These are phyloP conservation scores for Rhorus exstirpatorius DNA, from an alignment of 2,888 invertebrate species.

Conservation along the genomic window DNA sequence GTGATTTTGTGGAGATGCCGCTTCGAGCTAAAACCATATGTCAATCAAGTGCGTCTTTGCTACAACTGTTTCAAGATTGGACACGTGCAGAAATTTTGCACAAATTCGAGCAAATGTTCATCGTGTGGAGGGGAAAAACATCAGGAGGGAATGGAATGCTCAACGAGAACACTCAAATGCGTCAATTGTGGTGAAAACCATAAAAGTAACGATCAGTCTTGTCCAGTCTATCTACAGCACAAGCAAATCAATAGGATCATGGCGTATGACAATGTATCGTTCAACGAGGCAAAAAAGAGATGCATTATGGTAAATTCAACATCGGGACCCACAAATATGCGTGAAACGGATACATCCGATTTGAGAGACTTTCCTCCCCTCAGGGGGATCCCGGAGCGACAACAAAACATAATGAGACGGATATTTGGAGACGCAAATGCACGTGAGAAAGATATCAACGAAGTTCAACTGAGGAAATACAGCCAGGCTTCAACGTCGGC, in stretches of 20 bases:
- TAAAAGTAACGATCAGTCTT: conserved; percentile 5
- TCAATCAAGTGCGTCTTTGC: conserved; percentile 26
- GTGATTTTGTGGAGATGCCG: conserved; percentile 23
- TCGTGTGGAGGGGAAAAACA: conserved; percentile 23
- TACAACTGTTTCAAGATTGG: conserved; percentile 32
- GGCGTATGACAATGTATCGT: conserved; percentile 31
- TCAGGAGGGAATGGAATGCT: not conserved
- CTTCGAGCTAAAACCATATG: conserved; percentile 34
- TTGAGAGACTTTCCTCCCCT: conserved; percentile 28
- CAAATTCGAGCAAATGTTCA: not conserved
- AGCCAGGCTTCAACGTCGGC: not conserved
- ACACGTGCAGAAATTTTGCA: conserved; percentile 19
- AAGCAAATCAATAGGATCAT: conserved; percentile 29
- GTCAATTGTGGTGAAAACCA: conserved; percentile 23
- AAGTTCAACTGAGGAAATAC: not conserved
- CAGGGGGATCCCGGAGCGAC: not conserved
- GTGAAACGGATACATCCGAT: not conserved
- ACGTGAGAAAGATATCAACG: too few relatives aligned
- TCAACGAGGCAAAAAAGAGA: conserved; percentile 23
- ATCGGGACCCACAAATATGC: not conserved
- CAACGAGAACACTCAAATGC: not conserved
- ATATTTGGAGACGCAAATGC: conserved; percentile 8
- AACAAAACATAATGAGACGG: conserved; percentile 5
- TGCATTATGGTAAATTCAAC: not conserved
- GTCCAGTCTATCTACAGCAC: not conserved